Percentiles rank a stretch among this genome's conserved stretches.
These are phyloP conservation scores for Ditylenchus weischeri DNA, from an alignment of 2,888 invertebrate genomes.

Conservation along the genomic window DNA sequence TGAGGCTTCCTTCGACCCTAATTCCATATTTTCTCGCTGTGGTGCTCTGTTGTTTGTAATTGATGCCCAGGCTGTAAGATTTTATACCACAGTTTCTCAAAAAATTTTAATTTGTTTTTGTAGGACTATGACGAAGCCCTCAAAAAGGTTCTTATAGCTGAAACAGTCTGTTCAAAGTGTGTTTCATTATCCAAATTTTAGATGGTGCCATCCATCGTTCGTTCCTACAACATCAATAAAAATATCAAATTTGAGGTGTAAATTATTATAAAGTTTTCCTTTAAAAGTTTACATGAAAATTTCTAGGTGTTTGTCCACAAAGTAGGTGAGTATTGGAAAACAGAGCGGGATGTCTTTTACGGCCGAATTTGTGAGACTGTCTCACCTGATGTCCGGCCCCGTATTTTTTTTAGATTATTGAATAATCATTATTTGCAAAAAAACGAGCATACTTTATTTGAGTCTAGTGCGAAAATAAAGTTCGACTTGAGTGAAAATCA, in stretches of 20 bases:
- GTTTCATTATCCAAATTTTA: no score
- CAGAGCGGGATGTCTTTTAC: no score
- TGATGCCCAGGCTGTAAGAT: conserved; percentile 69
- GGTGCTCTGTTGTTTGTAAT: conserved; percentile 98
- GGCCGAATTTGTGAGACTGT: no score
- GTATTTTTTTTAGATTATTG: no score
- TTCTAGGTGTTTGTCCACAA: neutral
- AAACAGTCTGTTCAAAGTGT: no score
- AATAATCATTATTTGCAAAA: no score
- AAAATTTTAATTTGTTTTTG: no score
- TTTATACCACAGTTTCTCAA: no score
- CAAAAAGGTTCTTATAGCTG: conserved; percentile 65
- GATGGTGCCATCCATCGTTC: conserved; percentile 85
- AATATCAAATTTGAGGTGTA: conserved; percentile 87
- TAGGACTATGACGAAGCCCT: conserved; percentile 75
- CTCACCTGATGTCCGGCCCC: no score
- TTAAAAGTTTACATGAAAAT: neutral
- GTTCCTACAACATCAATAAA: conserved; percentile 87
- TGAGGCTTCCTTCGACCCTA: conserved; percentile 90
- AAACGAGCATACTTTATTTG: no score
- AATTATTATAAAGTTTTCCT: neutral
- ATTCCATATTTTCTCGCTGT: conserved; percentile 92
- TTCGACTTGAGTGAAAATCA: no score
- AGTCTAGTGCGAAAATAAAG: no score
- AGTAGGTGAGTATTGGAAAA: neutral